A percentile compares a stretch with the other conserved stretches of the same genome.
phyloP scores from a whole-genome alignment of 2,797 vertebrate genomes.

The Meriones psammophilus region DNA sequence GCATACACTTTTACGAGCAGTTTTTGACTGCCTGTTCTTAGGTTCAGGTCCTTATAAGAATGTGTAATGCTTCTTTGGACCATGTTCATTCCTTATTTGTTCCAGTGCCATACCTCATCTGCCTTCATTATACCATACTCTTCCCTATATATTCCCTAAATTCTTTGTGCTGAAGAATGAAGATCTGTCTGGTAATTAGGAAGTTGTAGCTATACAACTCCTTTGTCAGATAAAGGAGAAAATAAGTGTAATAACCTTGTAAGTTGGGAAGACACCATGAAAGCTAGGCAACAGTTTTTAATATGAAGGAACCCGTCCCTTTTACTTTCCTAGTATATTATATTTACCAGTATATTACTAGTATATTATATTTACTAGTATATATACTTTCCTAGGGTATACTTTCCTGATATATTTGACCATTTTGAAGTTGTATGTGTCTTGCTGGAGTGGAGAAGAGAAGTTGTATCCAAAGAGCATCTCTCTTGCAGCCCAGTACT shows the following conservation, averaged over 20 bases:
- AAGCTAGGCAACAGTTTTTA: neutral
- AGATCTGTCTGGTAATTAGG: neutral
- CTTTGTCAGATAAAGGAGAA: slow-evolving; percentile 48
- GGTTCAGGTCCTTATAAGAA: neutral
- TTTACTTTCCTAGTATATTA: neutral
- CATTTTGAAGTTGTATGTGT: neutral
- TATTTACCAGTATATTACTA: too few species aligned
- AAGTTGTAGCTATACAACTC: slow-evolving; percentile 38
- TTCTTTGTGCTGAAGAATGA: slow-evolving; percentile 49
- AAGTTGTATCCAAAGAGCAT: neutral
- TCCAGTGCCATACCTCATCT: slow-evolving; percentile 31
- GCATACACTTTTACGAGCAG: slow-evolving; percentile 29
- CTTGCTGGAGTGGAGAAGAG: neutral
- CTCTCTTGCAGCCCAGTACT: neutral
- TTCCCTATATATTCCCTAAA: neutral
- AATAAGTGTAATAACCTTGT: neutral
- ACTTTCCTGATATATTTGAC: neutral
- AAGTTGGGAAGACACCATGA: neutral
- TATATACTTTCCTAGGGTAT: too few species aligned
- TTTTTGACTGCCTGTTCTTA: slow-evolving; percentile 24
- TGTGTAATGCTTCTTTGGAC: slow-evolving; percentile 11
- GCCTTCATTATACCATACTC: neutral
- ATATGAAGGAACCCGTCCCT: neutral
- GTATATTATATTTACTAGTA: too few species aligned
- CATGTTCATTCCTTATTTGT: neutral